Evolutionary conservation across 2,797 vertebrate species (phyloP).

Genomic region (Acropternis orthonyx): DNA sequence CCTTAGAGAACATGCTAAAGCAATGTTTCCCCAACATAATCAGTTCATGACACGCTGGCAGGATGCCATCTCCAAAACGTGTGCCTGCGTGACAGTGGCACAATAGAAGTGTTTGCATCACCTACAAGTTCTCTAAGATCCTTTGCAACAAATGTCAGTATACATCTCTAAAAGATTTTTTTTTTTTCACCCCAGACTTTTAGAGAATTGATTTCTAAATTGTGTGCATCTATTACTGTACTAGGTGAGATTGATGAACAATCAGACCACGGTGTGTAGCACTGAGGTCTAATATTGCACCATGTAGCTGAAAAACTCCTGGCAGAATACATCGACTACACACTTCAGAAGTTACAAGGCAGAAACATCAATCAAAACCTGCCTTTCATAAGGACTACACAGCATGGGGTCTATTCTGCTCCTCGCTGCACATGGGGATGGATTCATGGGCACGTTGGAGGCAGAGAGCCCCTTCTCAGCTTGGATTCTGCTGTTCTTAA

Average conservation of each 20-base stretch:
- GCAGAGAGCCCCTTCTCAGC: background rate
- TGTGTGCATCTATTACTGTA: background rate
- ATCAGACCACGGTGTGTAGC: rapidly evolving
- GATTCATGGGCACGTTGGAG: background rate
- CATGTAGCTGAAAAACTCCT: background rate
- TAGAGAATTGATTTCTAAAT: background rate
- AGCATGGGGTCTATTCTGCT: background rate
- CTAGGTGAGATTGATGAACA: background rate
- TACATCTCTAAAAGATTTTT: background rate
- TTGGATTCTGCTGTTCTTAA: slow-evolving; percentile 4
- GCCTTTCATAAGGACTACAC: background rate
- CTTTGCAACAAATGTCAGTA: background rate
- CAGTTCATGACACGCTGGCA: background rate
- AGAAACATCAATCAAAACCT: background rate
- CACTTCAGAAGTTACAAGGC: background rate
- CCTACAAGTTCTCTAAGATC: background rate
- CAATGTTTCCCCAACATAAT: background rate
- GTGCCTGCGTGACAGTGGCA: background rate
- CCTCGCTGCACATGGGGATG: background rate
- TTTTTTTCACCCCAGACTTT: background rate
- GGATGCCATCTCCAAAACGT: background rate
- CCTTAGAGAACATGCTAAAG: background rate
- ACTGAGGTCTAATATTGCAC: background rate
- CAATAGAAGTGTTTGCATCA: background rate
- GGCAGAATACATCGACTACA: background rate